Conservation (phyloP, 2,797 vertebrate species). For the Typhlichthys eigenmanni region DNA sequence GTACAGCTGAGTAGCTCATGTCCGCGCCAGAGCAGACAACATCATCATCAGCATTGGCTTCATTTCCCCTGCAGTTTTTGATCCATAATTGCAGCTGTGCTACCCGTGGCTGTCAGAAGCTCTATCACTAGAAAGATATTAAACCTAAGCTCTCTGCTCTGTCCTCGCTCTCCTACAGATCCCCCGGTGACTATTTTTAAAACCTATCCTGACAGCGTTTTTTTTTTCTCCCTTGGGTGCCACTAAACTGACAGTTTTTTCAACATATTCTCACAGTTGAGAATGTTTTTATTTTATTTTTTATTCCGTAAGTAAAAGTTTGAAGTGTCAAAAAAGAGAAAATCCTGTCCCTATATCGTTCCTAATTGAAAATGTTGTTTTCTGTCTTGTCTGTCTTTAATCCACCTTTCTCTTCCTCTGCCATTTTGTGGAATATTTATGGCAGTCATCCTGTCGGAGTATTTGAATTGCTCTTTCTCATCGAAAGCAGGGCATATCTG, state of each 20-base stretch:
- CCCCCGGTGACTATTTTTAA: conserved; percentile 65
- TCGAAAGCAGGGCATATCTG: conserved; percentile 67
- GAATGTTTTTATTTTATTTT: conserved; percentile 48
- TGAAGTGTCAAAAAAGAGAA: conserved; percentile 37
- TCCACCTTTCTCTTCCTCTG: conserved; percentile 52
- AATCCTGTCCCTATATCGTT: conserved; percentile 39
- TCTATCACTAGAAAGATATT: conserved; percentile 68
- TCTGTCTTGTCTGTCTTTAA: conserved; percentile 58
- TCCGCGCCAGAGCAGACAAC: too few relatives aligned
- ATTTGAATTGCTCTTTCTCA: conserved; percentile 68
- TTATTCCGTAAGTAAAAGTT: conserved; percentile 37
- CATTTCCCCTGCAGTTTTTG: conserved; percentile 64
- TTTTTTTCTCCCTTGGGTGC: conserved; percentile 33
- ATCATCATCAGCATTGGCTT: conserved; percentile 43
- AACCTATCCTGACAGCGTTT: conserved; percentile 38
- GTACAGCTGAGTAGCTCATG: conserved; percentile 8
- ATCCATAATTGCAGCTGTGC: conserved; percentile 64
- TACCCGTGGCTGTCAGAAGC: conserved; percentile 61
- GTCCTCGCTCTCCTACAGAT: conserved; percentile 41
- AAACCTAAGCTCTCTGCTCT: conserved; percentile 66
- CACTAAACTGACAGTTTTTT: conserved; percentile 53
- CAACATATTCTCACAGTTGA: conserved; percentile 19
- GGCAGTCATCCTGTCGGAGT: conserved; percentile 62
- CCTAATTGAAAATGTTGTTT: conserved; percentile 65
- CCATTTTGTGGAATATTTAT: conserved; percentile 58